Conservation (phyloP, 2,888 invertebrate species). For the Nemoura dubitans region DNA sequence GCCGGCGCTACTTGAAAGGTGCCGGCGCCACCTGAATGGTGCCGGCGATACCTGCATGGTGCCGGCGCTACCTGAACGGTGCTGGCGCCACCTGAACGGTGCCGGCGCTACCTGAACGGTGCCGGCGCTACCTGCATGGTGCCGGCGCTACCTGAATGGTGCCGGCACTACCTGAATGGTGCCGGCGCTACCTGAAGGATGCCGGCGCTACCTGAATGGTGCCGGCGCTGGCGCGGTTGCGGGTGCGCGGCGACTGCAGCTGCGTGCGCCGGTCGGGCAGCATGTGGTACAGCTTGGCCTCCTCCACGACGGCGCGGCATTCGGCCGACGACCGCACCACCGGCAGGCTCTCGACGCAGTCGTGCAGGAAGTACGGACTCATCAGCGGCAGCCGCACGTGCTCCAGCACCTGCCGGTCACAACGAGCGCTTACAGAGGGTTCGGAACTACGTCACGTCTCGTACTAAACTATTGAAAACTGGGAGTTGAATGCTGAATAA, state of each 20-base stretch:
- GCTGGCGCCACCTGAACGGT: too few species aligned
- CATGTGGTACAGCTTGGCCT: conserved; percentile 61
- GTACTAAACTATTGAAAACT: too few species aligned
- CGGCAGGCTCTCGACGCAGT: conserved; percentile 59
- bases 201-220: conserved; percentile 52
- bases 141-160: too few species aligned
- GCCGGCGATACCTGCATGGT: conserved; percentile 53
- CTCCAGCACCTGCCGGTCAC: conserved; percentile 57
- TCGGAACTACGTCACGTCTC: too few species aligned
- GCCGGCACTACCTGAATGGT: too few species aligned
- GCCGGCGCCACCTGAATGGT: conserved; percentile 52
- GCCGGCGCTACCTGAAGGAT: too few species aligned
- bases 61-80: conserved; percentile 56
- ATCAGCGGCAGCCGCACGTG: conserved; percentile 61
- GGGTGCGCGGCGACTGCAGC: conserved; percentile 58
- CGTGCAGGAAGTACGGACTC: conserved; percentile 62
- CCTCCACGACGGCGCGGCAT: conserved; percentile 60
- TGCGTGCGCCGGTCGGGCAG: conserved; percentile 61
- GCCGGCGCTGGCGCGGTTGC: conserved; percentile 59
- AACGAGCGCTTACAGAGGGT: background rate
- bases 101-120: conserved; percentile 52
- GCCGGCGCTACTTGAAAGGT: too few species aligned
- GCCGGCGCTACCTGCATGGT: conserved; percentile 53
- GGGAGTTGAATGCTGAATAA: too few species aligned
- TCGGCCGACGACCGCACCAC: conserved; percentile 58